Base-by-base conservation (phyloP, 2,888 invertebrate species). In the Tipula unca region DNA sequence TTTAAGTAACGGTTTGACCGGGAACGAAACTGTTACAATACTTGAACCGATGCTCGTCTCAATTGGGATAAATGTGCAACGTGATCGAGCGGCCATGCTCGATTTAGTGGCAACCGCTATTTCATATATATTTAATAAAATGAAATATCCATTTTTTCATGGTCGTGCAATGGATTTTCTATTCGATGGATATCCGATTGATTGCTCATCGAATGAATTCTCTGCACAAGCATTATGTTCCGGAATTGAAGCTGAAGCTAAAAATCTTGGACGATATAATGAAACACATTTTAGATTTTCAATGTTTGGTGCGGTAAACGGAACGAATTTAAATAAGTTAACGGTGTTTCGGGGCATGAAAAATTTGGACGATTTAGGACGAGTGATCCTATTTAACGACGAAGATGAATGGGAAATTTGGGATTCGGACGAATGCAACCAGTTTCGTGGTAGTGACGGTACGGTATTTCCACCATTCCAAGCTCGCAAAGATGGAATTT, bases 401-500 rank as follows among this genome's bases (percentile, higher is more conserved):
- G 92, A 94, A 85, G 89, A 92, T 0, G 91, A 93, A 88, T 90
- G 94, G 89, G 91, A 92, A 0, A 90, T 92, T 0, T 97, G 96
- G 96, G 90, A 91, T 0, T 94, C 93, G 0, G 92, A 93, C 85
- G 91, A 92, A 10, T 97, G 98, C 89, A 96, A 97, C 89, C 91
- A 93, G 85, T 95, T 94, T 88, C 91, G 92, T 6, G 98, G 98
- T 0, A 97, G 97, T 0, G 98, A 98, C 89, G 95, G 96, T 0
- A 96, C 97, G 0, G 94, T 97, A 17, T 97, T 97, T 90, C 94
- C 96, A 0, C 97, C 97, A 0, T 95, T 95, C 88, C 89, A 95
- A 84, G 92, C 92, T 0, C 91, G 92, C 86, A 93, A 93, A 20
- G 93, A 95, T 85, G 93, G 95, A 2, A 89, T 96, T 10, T 93